A percentile compares a stretch with the other conserved stretches of the same genome.
Conservation (phyloP, 2,888 invertebrate species). For the Microchrysa polita region DNA sequence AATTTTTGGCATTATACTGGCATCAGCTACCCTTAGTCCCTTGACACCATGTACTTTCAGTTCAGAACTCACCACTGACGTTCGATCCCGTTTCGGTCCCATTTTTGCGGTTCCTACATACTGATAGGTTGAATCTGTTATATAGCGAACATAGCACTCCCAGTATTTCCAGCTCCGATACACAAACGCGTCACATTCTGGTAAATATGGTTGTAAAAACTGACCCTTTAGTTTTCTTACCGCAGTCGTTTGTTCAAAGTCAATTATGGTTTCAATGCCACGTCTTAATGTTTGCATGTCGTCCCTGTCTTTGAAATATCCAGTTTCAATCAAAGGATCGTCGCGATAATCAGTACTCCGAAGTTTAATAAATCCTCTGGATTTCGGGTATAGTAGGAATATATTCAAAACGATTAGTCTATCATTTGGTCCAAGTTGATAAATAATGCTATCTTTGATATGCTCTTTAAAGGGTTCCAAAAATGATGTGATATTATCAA, state of each 20-base stretch:
- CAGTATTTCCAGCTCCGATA: slow-evolving; percentile 84
- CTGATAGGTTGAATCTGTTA: slow-evolving; percentile 80
- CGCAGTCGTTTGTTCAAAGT: slow-evolving; percentile 58
- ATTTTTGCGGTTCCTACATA: slow-evolving; percentile 74
- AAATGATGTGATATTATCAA: slow-evolving; percentile 50
- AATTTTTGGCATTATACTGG: slow-evolving; percentile 73
- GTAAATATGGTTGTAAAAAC: slow-evolving; percentile 75
- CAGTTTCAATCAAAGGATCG: slow-evolving; percentile 69
- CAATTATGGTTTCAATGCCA: slow-evolving; percentile 59
- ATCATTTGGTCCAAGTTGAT: not conserved
- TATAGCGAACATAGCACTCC: slow-evolving; percentile 84
- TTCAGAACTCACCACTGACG: slow-evolving; percentile 68
- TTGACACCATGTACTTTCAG: slow-evolving; percentile 67
- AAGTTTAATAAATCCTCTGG: slow-evolving; percentile 55
- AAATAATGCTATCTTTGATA: not conserved
- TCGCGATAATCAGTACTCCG: slow-evolving; percentile 67
- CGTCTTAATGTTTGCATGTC: slow-evolving; percentile 64
- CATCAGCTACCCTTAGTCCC: slow-evolving; percentile 71
- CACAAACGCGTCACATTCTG: slow-evolving; percentile 76
- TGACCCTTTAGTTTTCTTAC: slow-evolving; percentile 62
- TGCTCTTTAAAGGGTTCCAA: not conserved
- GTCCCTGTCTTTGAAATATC: slow-evolving; percentile 69
- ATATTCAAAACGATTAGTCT: not conserved
- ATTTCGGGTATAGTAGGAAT: slow-evolving; percentile 50
- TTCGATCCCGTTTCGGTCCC: slow-evolving; percentile 66